Evolutionary conservation across 2,797 vertebrate species (phyloP).

Genomic region (Nannoperca australis): DNA sequence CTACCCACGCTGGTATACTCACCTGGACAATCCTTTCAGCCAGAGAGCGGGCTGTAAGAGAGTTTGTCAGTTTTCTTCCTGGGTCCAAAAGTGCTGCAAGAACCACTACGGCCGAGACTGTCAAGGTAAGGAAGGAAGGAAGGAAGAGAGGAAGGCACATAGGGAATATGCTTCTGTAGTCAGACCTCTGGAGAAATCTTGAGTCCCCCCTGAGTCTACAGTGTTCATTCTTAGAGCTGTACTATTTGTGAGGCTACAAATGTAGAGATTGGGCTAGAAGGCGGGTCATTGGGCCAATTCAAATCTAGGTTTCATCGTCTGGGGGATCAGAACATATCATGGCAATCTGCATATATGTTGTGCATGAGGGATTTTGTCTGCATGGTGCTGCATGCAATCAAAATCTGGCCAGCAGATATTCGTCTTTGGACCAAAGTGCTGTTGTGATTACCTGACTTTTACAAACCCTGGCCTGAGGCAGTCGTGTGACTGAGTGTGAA

Average conservation of each 20-base stretch:
- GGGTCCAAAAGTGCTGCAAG: constrained; percentile 90
- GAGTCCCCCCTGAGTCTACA: background rate
- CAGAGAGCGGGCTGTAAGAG: constrained; percentile 82
- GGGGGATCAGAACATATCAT: background rate
- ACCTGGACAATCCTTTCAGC: background rate
- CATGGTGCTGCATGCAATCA: background rate
- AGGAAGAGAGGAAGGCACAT: background rate
- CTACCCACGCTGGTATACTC: fast-evolving
- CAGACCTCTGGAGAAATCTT: background rate
- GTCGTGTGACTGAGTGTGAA: background rate
- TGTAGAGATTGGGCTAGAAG: background rate
- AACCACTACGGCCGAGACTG: constrained; percentile 93
- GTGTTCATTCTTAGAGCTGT: background rate
- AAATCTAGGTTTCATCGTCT: background rate
- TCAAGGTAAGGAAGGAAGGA: constrained; percentile 82
- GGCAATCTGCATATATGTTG: background rate
- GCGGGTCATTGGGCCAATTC: background rate
- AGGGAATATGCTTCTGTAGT: background rate
- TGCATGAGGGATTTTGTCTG: background rate
- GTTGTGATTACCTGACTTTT: background rate
- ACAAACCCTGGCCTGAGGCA: constrained; percentile 7
- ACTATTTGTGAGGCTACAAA: background rate
- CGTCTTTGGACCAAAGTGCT: background rate
- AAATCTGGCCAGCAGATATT: background rate
- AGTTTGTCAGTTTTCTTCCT: constrained; percentile 80